Evolutionary conservation across 2,797 vertebrate species (phyloP).

Genomic region (Pristis pectinata): DNA sequence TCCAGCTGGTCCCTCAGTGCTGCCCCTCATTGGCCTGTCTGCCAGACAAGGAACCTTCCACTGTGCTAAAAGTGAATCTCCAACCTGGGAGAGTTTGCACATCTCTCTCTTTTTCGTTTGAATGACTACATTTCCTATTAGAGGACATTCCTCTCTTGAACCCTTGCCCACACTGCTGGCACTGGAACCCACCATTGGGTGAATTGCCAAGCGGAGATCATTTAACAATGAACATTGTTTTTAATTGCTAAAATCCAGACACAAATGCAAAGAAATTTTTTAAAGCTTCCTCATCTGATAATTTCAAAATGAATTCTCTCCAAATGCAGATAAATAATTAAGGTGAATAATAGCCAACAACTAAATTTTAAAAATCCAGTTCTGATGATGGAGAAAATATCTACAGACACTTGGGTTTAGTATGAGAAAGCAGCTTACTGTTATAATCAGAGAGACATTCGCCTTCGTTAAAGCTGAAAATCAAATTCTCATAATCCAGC

Average conservation of each 20-base stretch:
- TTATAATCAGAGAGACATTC: neutral
- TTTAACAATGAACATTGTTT: too few species aligned
- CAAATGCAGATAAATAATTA: neutral
- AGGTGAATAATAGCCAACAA: neutral
- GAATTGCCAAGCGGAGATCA: too few species aligned
- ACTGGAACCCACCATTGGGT: too few species aligned
- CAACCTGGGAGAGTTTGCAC: neutral
- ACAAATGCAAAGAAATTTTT: too few species aligned
- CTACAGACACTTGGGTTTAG: neutral
- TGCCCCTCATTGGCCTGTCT: too few species aligned
- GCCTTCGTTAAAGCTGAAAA: neutral
- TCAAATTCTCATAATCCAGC: neutral
- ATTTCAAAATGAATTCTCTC: too few species aligned
- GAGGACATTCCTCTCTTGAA: neutral
- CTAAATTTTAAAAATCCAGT: neutral
- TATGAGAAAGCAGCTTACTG: neutral
- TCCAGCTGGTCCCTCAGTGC: too few species aligned
- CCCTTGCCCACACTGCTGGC: neutral
- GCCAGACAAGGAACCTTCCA: too few species aligned
- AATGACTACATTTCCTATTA: neutral
- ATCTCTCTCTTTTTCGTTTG: neutral
- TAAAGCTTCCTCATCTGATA: too few species aligned
- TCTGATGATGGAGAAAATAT: neutral
- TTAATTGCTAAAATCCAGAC: too few species aligned
- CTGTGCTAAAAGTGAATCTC: neutral